Conservation (phyloP, 92 coral and sea anemone species). For the Phenganax marumi region DNA sequence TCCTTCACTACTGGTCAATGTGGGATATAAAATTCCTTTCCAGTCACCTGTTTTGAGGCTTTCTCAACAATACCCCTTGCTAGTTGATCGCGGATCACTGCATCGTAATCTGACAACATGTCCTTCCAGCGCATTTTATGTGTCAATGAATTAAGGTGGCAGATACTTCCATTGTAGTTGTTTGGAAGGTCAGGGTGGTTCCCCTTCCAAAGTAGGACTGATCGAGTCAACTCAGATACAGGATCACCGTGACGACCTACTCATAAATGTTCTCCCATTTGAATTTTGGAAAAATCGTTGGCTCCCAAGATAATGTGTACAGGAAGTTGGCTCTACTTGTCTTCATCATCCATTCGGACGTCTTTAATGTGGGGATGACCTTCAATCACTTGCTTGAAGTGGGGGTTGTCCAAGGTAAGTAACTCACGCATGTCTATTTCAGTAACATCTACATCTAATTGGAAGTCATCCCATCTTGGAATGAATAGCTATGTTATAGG, state of each 20-base stretch:
- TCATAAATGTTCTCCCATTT: constrained; percentile 54
- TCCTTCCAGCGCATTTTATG: constrained; percentile 37
- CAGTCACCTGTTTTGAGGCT: constrained; percentile 53
- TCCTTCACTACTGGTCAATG: not conserved
- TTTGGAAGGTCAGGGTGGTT: constrained; percentile 52
- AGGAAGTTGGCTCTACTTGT: constrained; percentile 49
- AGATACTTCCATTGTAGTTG: constrained; percentile 51
- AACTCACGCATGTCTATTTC: constrained; percentile 49
- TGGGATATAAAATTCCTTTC: constrained; percentile 49
- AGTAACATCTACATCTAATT: constrained; percentile 43
- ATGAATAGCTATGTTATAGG: constrained; percentile 47
- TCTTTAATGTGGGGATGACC: constrained; percentile 55
- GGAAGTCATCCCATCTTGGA: constrained; percentile 52
- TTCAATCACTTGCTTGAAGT: constrained; percentile 50
- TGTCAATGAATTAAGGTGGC: constrained; percentile 24
- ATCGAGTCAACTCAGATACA: constrained; percentile 61
- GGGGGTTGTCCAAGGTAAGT: constrained; percentile 60
- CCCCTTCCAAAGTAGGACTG: constrained; percentile 58
- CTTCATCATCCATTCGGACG: constrained; percentile 58
- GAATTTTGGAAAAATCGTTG: constrained; percentile 62
- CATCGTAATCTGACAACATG: constrained; percentile 54
- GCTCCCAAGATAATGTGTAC: constrained; percentile 65
- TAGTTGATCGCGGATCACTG: constrained; percentile 56
- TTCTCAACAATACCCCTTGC: constrained; percentile 57
- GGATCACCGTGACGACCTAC: constrained; percentile 70